phyloP scores from a whole-genome alignment of 2,797 vertebrate genomes.

The Phataginus tetradactyla region DNA sequence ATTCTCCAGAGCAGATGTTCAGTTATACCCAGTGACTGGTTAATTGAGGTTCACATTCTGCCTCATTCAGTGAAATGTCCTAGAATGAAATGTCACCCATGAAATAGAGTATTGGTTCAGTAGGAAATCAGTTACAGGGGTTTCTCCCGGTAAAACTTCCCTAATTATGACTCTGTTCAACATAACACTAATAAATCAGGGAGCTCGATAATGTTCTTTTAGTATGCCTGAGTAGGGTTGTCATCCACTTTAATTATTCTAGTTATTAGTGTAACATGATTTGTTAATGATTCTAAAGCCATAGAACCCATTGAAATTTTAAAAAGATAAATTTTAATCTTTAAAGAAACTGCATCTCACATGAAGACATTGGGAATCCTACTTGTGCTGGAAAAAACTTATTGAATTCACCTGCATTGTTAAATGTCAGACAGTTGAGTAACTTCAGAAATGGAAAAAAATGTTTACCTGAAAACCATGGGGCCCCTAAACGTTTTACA shows the following conservation, averaged over 20 bases:
- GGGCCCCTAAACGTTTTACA: neutral
- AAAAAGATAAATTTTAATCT: neutral
- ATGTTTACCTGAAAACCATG: neutral
- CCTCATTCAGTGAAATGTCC: neutral
- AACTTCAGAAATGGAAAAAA: neutral
- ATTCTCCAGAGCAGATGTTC: neutral
- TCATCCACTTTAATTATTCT: slow-evolving; percentile 56
- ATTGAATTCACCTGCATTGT: neutral
- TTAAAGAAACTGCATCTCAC: neutral
- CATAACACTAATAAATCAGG: slow-evolving; percentile 54
- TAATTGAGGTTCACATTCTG: neutral
- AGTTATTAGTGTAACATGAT: slow-evolving; percentile 38
- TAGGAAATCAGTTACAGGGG: neutral
- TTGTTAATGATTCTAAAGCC: slow-evolving; percentile 31
- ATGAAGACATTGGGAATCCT: neutral
- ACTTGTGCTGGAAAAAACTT: neutral
- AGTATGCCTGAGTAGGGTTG: slow-evolving; percentile 29
- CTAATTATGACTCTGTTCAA: neutral
- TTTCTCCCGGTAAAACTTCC: slow-evolving; percentile 34
- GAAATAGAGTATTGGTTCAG: neutral
- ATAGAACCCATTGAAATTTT: neutral
- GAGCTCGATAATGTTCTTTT: slow-evolving; percentile 58
- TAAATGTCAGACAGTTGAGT: neutral
- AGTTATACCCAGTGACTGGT: neutral
- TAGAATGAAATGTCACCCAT: neutral